A percentile compares a stretch with the other conserved stretches of the same genome.
Evolutionary conservation across 1,140 invertebrate species (phyloP).

Genomic region (Aleiodes sp.): DNA sequence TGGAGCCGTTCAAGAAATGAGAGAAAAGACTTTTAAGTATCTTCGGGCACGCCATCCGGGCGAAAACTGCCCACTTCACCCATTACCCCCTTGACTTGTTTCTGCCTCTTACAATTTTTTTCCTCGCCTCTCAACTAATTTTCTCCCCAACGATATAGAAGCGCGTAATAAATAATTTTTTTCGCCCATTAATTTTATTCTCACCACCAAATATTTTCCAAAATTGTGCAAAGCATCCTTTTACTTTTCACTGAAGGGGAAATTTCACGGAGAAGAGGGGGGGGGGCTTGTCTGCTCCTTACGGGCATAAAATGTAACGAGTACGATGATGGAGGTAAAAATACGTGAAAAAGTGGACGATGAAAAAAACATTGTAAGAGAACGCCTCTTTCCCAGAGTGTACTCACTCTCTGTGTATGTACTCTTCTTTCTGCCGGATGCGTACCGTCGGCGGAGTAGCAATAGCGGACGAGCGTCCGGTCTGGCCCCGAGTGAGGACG

Average conservation of each 20-base stretch:
- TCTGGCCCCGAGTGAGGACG: slow-evolving; percentile 46
- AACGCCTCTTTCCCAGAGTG: slow-evolving; percentile 23
- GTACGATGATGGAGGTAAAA: slow-evolving; percentile 16
- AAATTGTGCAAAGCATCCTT: slow-evolving; percentile 16
- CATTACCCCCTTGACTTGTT: neutral
- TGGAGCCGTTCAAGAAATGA: slow-evolving; percentile 13
- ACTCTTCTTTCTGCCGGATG: slow-evolving; percentile 56
- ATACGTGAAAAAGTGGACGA: neutral
- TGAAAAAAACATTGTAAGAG: slow-evolving; percentile 15
- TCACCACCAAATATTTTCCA: neutral
- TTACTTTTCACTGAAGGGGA: slow-evolving; percentile 30
- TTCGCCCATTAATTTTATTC: neutral
- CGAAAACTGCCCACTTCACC: slow-evolving; percentile 45
- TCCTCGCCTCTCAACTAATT: neutral
- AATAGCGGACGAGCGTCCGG: slow-evolving; percentile 62
- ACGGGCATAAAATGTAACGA: slow-evolving; percentile 27
- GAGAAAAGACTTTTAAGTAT: slow-evolving; percentile 51
- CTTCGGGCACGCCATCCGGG: slow-evolving; percentile 56
- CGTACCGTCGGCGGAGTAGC: slow-evolving; percentile 52
- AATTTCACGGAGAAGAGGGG: neutral
- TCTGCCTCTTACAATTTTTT: neutral
- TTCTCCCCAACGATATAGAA: neutral
- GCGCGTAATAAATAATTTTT: neutral
- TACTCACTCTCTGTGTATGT: slow-evolving; percentile 18
- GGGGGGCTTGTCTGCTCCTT: neutral